phyloP scores from a whole-genome alignment of 2,113 vertebrate genomes.

The Pionites leucogaster region DNA sequence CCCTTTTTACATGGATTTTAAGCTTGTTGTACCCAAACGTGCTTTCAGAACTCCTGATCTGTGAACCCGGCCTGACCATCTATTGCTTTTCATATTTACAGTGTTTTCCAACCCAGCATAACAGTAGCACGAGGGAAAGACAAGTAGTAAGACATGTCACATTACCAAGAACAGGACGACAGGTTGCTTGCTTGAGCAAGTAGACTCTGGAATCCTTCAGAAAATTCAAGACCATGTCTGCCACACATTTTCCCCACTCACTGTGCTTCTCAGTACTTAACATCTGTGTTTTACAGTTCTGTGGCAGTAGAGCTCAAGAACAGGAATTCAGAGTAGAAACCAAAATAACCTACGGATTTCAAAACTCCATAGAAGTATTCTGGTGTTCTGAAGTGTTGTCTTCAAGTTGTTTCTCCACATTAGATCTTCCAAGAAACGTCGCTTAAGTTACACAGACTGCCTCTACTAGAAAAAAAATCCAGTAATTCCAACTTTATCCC shows the following conservation, averaged over 20 bases:
- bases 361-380: background rate
- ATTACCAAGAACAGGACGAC: background rate
- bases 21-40: background rate
- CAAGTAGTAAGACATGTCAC: background rate
- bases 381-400: background rate
- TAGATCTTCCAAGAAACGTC: background rate
- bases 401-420: background rate
- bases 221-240: background rate
- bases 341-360: background rate
- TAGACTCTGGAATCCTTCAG: background rate
- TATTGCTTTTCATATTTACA: background rate
- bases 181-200: background rate
- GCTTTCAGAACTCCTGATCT: background rate
- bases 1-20: background rate
- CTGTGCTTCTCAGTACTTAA: background rate
- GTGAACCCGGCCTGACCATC: background rate
- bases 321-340: background rate
- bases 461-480: background rate
- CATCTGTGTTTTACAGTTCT: background rate
- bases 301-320: background rate
- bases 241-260: background rate
- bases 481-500: background rate
- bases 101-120: background rate
- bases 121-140: background rate
- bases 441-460: background rate